Evolutionary conservation across 2,113 vertebrate genomes (phyloP), one percentile per base, ranked within the genome.

Genomic region (Craseonycteris thonglongyai): DNA sequence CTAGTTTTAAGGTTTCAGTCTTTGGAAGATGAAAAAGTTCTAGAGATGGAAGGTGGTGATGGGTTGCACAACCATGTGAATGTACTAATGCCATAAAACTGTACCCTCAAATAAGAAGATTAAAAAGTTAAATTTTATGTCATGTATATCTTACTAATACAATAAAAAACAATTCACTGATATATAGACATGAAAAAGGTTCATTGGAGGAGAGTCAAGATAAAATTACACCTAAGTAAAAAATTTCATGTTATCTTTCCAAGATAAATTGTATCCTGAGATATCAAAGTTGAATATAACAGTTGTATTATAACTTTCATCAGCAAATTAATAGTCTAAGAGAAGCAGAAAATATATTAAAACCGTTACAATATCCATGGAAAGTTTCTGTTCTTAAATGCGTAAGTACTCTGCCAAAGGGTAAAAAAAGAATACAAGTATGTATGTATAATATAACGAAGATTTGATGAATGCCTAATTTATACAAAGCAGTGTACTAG

Each of bases 201-300:
- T 88, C 65, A 45, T 16, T 61, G 33, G 49, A 49, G 6, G 10
- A 79, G 14, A 74, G 5, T 78, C 10, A 65, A 76, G 38, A 93
- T 66, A 93, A 96, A 93, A 71, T 66, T 84, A 58, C 33, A 78
- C 12, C 15, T 80, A 83, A 79, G 38, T 26, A 90, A 80, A 96
- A 93, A 83, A 45, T 28, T 81, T 71, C 35, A 87, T 45, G 30
- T 35, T 33, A 33, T 9, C 66, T 56, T 89, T 84, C 82, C 83
- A 68, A 71, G 81, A 75, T 45, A 84, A 45, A 96, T 42, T 87
- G 24, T 7, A 94, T 88, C 80, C 35, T 68, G 30, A 91, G 54
- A 81, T 71, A 95, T 18, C 7, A 54, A 91, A 59, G 3, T 33
- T 91, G 40, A 85, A 71, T 19, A 9, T 45, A 88, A 66, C 1